phyloP scores from a whole-genome alignment of 2,888 invertebrate genomes.

The Imbricaverruca yamaguchii region DNA sequence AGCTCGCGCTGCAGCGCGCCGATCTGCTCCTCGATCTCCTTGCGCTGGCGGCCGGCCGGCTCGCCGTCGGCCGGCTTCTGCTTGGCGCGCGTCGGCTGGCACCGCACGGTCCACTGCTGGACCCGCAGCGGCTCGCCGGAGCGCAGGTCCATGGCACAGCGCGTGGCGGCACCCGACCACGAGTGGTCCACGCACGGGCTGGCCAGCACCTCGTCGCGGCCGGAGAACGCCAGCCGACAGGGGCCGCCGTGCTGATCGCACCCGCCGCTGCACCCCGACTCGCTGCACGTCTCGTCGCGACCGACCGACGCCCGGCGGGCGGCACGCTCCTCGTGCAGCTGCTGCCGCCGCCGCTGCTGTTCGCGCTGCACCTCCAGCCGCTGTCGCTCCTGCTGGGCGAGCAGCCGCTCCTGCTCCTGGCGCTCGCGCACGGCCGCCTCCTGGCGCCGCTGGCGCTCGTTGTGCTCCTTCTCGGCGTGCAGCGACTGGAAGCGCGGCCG shows the following conservation, averaged over 20 bases:
- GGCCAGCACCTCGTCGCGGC: neutral
- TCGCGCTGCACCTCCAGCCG: constrained; percentile 28
- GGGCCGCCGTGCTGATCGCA: neutral
- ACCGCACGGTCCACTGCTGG: constrained; percentile 70
- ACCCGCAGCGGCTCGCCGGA: constrained; percentile 35
- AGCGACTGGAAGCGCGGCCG: constrained; percentile 34
- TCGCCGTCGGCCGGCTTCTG: constrained; percentile 64
- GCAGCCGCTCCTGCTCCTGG: constrained; percentile 41
- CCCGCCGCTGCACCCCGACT: neutral
- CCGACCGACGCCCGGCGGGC: constrained; percentile 41
- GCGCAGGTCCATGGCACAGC: constrained; percentile 16
- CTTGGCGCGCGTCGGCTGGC: constrained; percentile 75
- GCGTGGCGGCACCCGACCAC: constrained; percentile 16
- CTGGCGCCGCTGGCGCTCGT: constrained; percentile 56
- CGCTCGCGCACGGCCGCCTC: constrained; percentile 79
- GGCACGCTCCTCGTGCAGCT: constrained; percentile 52
- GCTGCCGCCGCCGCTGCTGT: constrained; percentile 24
- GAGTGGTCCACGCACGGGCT: constrained; percentile 23
- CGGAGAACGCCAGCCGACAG: neutral
- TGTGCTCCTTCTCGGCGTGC: constrained; percentile 58
- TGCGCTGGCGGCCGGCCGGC: constrained; percentile 52
- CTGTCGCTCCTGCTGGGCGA: constrained; percentile 25
- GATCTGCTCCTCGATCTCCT: constrained; percentile 46
- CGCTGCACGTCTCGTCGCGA: neutral
- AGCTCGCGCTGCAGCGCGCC: constrained; percentile 69